Evolutionary conservation across 2,888 invertebrate genomes (phyloP).

Genomic region (Philopedon plagiatum): DNA sequence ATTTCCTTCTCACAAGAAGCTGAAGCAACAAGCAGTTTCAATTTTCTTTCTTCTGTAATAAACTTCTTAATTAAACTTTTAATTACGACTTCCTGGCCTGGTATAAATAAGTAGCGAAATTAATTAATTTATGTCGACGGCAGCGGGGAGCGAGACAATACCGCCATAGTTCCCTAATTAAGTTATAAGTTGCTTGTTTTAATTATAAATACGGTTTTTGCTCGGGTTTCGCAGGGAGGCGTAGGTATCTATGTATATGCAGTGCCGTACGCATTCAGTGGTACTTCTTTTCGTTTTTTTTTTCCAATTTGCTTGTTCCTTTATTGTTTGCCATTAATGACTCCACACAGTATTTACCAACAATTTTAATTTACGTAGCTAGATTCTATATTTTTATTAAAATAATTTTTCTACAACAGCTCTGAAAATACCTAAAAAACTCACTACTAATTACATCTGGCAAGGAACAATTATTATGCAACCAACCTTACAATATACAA

Average conservation of each 20-base stretch:
- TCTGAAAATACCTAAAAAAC: no score
- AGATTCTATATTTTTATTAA: no score
- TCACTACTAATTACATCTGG: no score
- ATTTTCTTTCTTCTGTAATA: constrained; percentile 47
- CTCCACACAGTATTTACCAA: no score
- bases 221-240: not conserved
- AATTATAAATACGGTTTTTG: constrained; percentile 47
- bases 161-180: constrained; percentile 54
- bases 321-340: no score
- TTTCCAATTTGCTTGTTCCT: no score
- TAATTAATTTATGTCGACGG: constrained; percentile 55
- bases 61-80: constrained; percentile 54
- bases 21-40: constrained; percentile 20
- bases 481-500: no score
- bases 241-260: not conserved
- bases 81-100: constrained; percentile 54
- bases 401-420: no score
- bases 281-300: no score
- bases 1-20: not conserved
- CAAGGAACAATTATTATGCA: no score
- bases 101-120: constrained; percentile 57
- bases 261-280: constrained; percentile 2
- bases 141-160: constrained; percentile 20
- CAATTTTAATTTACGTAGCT: no score
- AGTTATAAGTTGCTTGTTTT: constrained; percentile 59